Evolutionary conservation across 2,113 vertebrate genomes (phyloP).

Genomic region (Cyprinus carpio): DNA sequence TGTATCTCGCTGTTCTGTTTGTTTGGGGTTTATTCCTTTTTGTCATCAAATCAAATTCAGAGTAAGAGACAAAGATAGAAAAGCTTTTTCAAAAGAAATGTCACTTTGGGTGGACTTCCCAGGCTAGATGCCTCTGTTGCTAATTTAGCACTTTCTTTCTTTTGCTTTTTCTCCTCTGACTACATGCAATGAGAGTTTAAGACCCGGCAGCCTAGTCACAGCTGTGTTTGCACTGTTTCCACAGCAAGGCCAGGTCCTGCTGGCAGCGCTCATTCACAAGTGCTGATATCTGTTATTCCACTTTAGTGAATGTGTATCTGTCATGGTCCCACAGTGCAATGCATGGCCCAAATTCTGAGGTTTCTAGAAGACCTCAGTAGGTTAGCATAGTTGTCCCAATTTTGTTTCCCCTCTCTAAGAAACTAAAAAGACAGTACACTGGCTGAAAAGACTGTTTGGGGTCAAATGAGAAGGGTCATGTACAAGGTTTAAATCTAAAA

Average conservation of each 20-base stretch:
- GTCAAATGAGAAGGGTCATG: not conserved
- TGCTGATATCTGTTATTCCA: conserved; percentile 41
- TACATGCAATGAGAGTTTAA: not conserved
- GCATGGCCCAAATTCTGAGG: conserved; percentile 9
- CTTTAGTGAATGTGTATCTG: conserved; percentile 13
- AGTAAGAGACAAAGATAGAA: not conserved
- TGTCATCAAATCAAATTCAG: not conserved
- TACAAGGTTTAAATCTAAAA: not conserved
- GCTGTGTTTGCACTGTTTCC: conserved; percentile 47
- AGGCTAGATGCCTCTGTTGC: conserved; percentile 12
- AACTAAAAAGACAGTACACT: not conserved
- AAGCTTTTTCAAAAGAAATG: not conserved
- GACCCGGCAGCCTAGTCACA: conserved; percentile 14
- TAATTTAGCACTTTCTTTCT: conserved; percentile 17
- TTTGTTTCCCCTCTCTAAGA: conserved; percentile 13
- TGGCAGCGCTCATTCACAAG: conserved; percentile 33
- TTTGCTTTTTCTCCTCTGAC: not conserved
- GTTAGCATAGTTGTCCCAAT: not conserved
- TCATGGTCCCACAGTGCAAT: conserved; percentile 12
- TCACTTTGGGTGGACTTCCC: not conserved
- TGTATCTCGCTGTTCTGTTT: not conserved
- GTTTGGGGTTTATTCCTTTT: not conserved
- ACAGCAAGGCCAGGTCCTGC: conserved; percentile 14
- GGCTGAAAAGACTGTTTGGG: not conserved
- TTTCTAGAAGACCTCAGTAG: not conserved